Evolutionary conservation across 2,888 invertebrate genomes (phyloP).

Genomic region (Nomada hirtipes): DNA sequence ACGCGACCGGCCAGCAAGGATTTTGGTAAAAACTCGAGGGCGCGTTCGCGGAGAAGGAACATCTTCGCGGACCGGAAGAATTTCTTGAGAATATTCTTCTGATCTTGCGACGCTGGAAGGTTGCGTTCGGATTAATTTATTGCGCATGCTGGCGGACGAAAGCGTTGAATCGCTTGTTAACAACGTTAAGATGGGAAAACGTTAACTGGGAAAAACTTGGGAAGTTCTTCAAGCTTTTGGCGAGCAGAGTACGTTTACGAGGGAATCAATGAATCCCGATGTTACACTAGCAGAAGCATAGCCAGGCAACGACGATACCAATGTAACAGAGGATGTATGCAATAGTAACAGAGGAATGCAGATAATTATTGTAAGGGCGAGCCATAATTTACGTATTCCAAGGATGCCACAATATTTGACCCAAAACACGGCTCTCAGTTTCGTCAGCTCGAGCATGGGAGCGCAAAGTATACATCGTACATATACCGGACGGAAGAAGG

Average conservation of each 20-base stretch:
- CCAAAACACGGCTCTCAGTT: not conserved
- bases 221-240: too few species aligned
- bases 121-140: too few species aligned
- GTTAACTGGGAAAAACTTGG: too few species aligned
- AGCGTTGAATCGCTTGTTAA: too few species aligned
- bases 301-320: not conserved
- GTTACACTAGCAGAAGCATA: not conserved
- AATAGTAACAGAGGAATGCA: too few species aligned
- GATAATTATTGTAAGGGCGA: not conserved
- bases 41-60: not conserved
- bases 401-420: not conserved
- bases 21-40: slow-evolving; percentile 2
- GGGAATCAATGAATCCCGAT: too few species aligned
- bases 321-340: too few species aligned
- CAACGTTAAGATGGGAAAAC: too few species aligned
- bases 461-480: not conserved
- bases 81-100: too few species aligned
- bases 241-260: too few species aligned
- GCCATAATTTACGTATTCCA: not conserved
- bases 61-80: not conserved
- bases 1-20: slow-evolving; percentile 39
- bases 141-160: too few species aligned
- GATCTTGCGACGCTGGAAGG: too few species aligned
- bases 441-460: not conserved
- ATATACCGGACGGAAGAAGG: slow-evolving; percentile 3